Evolutionary conservation across 2,113 vertebrate genomes (phyloP).

Genomic region (Chionodraco myersi): DNA sequence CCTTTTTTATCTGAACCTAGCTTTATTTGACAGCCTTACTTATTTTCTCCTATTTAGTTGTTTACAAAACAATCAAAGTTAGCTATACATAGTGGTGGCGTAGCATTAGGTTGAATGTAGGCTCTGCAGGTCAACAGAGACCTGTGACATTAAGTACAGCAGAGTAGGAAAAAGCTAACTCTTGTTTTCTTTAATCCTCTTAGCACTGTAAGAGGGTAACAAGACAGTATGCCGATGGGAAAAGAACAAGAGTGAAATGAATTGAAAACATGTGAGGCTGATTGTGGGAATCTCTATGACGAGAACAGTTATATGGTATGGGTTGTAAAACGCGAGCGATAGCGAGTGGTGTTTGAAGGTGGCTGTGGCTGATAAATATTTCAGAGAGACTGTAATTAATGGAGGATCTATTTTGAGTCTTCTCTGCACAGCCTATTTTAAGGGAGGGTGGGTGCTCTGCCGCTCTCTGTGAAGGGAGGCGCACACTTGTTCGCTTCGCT

Average conservation of each 20-base stretch:
- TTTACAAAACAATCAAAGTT: neutral
- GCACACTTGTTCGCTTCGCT: constrained; percentile 56
- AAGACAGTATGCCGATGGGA: neutral
- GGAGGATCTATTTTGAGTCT: constrained; percentile 79
- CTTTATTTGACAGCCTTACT: too few species aligned
- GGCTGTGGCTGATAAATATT: constrained; percentile 77
- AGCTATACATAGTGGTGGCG: neutral
- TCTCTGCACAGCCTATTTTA: constrained; percentile 72
- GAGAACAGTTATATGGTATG: constrained; percentile 23
- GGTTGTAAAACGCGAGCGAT: constrained; percentile 43
- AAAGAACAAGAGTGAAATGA: constrained; percentile 11
- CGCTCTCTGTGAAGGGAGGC: constrained; percentile 48
- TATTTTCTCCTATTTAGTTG: too few species aligned
- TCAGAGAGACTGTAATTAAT: constrained; percentile 79
- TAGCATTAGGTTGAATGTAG: neutral
- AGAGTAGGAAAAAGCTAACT: neutral
- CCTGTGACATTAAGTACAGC: constrained; percentile 4
- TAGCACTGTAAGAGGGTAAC: neutral
- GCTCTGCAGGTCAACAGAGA: constrained; percentile 6
- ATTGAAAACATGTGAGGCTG: constrained; percentile 24
- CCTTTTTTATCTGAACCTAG: too few species aligned
- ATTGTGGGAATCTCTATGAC: constrained; percentile 46
- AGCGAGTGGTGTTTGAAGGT: constrained; percentile 60
- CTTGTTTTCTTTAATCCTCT: neutral
- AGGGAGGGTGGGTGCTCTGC: constrained; percentile 62